Percentiles rank a stretch among this genome's conserved stretches.
Conservation (phyloP, 2,888 invertebrate species). For the Sphaerophoria taeniata region DNA sequence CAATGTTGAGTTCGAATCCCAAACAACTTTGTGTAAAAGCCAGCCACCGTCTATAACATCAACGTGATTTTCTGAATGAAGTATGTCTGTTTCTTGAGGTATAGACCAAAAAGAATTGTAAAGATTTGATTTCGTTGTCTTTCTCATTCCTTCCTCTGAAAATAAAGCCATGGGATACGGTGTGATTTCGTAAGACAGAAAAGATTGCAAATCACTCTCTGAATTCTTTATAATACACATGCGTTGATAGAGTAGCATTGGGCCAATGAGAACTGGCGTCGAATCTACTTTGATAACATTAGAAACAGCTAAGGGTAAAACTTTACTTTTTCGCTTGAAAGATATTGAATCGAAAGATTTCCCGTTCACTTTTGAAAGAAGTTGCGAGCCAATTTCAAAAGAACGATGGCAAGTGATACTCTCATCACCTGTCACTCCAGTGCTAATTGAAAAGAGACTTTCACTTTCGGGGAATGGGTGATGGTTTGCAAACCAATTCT, state of each 20-base stretch:
- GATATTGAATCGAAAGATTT: not conserved
- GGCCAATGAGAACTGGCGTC: not conserved
- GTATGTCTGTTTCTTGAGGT: not conserved
- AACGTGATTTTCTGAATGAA: not conserved
- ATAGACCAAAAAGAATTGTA: not conserved
- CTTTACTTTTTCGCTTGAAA: not conserved
- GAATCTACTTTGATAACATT: not conserved
- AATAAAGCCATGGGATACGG: not conserved
- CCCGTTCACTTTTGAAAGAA: not conserved
- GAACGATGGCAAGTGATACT: not conserved
- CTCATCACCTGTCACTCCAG: not conserved
- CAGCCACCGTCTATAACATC: not conserved
- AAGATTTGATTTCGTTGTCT: not conserved
- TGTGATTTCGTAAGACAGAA: not conserved
- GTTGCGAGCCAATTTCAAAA: not conserved
- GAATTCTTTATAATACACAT: not conserved
- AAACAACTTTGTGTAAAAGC: not conserved
- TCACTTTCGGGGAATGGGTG: not conserved
- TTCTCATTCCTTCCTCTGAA: not conserved
- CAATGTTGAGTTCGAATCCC: not conserved
- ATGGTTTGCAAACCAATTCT: not conserved
- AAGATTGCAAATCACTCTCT: not conserved
- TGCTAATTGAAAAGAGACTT: not conserved
- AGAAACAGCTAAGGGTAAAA: not conserved
- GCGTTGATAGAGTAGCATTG: not conserved